Base-by-base conservation (phyloP, 2,113 vertebrate genomes). In the Paraplagusia blochii region DNA sequence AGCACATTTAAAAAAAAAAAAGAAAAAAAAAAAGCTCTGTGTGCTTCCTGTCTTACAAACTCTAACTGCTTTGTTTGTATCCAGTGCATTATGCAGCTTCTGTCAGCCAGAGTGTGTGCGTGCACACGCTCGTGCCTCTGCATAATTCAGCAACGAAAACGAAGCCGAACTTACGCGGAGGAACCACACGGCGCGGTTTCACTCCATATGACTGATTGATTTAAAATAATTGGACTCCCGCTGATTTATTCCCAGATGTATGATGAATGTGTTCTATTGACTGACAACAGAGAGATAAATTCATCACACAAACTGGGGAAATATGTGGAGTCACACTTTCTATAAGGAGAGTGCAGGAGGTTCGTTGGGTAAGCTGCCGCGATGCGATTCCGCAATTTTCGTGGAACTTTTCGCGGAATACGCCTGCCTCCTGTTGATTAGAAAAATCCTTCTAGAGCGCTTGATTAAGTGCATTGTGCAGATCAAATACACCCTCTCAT, bases 401-500 rank as follows among this genome's bases (percentile, higher is more conserved):
- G 34, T 54, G 76, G 50, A 60, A 75, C 33, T 18, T 16, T 70
- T n/a, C n/a, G 56, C 44, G 43, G 52, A 71, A 69, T 60, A 68
- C 14, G 65, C 71, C 66, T 74, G 71, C 44, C 33, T 74, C 62
- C 62, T 55, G 61, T 52, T 50, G 66, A 75, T 44, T 63, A 58
- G 71, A 77, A 57, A 69, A 77, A 67, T 62, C 51, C 58, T 38
- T n/a, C 48, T 9, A 15, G 0, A 72, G 64, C 45, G 60, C 60
- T 79, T 84, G 82, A 83, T 86, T 70, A 81, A 77, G 68, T 65
- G 63, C 77, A 66, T 63, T 13, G 57, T 55, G 70, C 63, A 63
- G 61, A 81, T 81, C 80, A 82, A 70, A 84, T 63, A 66, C 77
- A 69, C 64, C 66, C 65, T 68, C 76, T 72, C 57, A 69, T 84